These are phyloP conservation scores for Daubentonia madagascariensis DNA, from an alignment of 2,113 vertebrate genomes.

Conservation along the genomic window DNA sequence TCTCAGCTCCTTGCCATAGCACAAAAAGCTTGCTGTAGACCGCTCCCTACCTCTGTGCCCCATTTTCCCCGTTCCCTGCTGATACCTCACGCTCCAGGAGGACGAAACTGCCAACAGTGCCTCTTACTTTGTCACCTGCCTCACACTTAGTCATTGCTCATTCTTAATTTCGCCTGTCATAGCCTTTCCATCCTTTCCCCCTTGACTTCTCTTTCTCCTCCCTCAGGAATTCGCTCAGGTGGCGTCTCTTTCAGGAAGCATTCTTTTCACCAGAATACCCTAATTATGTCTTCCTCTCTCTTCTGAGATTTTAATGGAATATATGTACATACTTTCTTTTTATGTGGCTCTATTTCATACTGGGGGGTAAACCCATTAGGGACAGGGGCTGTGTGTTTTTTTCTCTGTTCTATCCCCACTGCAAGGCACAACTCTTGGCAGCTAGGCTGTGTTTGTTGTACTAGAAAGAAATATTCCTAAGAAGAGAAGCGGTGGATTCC, in stretches of 20 bases:
- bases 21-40: neutral
- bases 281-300: neutral
- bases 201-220: neutral
- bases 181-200: neutral
- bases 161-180: neutral
- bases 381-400: neutral
- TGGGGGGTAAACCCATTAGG: neutral
- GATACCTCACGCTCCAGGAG: neutral
- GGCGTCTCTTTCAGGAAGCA: neutral
- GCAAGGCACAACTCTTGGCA: neutral
- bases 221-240: neutral
- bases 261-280: neutral
- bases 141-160: neutral
- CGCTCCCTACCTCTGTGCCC: neutral
- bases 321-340: neutral
- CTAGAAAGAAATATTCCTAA: neutral
- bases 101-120: neutral
- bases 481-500: neutral
- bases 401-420: neutral
- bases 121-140: neutral
- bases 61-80: neutral
- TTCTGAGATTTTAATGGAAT: neutral
- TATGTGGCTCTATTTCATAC: neutral
- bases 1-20: neutral
- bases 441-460: neutral